Evolutionary conservation across 2,888 invertebrate genomes (phyloP).

Genomic region (Peribatodes rhomboidaria): DNA sequence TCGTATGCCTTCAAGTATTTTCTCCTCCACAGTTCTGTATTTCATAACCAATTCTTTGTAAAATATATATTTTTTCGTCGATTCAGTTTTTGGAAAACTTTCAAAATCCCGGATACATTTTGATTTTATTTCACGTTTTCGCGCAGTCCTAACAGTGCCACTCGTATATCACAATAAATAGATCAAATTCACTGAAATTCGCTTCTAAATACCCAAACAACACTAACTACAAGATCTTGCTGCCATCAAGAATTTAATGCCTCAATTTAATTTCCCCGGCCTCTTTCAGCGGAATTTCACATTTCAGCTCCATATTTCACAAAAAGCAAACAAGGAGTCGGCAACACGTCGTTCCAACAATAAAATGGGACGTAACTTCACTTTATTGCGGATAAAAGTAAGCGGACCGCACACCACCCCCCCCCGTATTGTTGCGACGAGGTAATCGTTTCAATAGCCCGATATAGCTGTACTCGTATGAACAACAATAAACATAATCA

Average conservation of each 20-base stretch:
- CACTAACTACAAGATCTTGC: slow-evolving; percentile 9
- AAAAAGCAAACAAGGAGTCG: slow-evolving; percentile 15
- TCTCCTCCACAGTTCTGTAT: too few species aligned
- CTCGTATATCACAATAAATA: not conserved
- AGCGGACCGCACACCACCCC: slow-evolving; percentile 42
- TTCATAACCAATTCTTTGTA: too few species aligned
- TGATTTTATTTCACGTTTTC: too few species aligned
- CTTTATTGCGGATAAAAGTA: slow-evolving; percentile 47
- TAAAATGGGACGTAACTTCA: slow-evolving; percentile 38
- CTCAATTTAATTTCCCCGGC: slow-evolving; percentile 13
- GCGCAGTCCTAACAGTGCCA: too few species aligned
- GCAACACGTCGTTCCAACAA: slow-evolving; percentile 22
- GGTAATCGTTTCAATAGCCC: slow-evolving; percentile 23
- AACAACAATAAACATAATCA: slow-evolving; percentile 23
- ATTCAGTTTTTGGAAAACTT: too few species aligned
- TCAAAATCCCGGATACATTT: too few species aligned
- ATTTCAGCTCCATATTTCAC: slow-evolving; percentile 11
- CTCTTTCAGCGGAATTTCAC: slow-evolving; percentile 3
- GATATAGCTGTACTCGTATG: slow-evolving; percentile 4
- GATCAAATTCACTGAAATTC: not conserved
- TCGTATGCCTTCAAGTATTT: too few species aligned
- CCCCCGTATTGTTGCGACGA: slow-evolving; percentile 36
- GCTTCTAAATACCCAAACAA: not conserved
- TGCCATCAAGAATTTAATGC: slow-evolving; percentile 7
- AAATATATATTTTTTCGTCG: too few species aligned